Evolutionary conservation across 2,888 invertebrate genomes (phyloP), one percentile per base, ranked within the genome.

Genomic region (Lasioglossum pauxillum): DNA sequence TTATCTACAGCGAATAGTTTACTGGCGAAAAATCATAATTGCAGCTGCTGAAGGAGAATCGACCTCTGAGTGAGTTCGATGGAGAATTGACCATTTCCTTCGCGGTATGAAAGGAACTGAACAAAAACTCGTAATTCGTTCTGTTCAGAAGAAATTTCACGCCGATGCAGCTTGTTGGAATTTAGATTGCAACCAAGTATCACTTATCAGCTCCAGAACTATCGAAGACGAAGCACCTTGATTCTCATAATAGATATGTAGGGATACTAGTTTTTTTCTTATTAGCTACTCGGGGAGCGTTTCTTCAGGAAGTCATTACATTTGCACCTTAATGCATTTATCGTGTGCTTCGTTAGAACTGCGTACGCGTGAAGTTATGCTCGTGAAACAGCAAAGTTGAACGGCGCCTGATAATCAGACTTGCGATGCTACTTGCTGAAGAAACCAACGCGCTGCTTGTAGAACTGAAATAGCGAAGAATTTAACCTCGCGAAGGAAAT

Each of bases 261-360:
- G 19, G 41, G 41, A 16, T 46, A 44, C 35, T 38, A n/a, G 35
- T 38, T 60, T 49, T 38, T 19, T 16, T 75, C 14, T 27, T 1
- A 27, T 19, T 27, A 27, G 16, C 19, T 53, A n/a, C 53, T n/a
- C 57, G 7, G 41, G 12, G 19, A 81, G 69, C 57, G 46, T 81
- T 75, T 75, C 53, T 67, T 46, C 71, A 44, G 57, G 71, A 81
- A 71, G 46, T 78, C 69, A 60, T 81, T 76, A 72, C n/a, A 71
- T 71, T 71, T 71, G 38, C 38, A 71, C 71, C n/a, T 72, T 72
- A 44, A 60, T 60, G 44, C 44, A 35, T 81, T 77, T 71, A 72
- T 46, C 71, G n/a, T 3, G 46, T 8, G 44, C 23, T 78, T 60
- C 46, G 71, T 60, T 23, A 57, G 14, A 44, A 71, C 44, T 80